Base-by-base conservation (phyloP, 1,140 invertebrate genomes). In the Trachymyrmex cornetzi region DNA sequence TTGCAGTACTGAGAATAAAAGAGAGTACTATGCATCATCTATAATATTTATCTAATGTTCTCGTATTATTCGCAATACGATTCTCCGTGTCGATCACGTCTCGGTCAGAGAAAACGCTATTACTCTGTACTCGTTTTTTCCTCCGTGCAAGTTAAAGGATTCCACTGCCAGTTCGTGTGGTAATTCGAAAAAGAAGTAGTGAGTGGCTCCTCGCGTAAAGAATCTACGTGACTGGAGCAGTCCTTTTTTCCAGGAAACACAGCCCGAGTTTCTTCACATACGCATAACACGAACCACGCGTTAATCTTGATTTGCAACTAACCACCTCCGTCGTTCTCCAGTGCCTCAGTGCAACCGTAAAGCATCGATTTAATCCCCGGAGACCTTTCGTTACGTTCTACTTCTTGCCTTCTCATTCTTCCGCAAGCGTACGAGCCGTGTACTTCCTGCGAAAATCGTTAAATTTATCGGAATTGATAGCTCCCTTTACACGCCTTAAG, bases 201-300 rank as follows among this genome's bases (percentile, higher is more conserved):
- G 86, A 90, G 90, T 91, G 71, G 79, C 64, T 88, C 50, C 67
- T 79, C 88, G 88, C 91, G 91, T 91, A 90, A 91, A 91, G 82
- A 91, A 85, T 64, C 82, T 87, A 91, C 91, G 91, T 91, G 91
- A 91, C 86, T 71, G 38, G 61, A 55, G 38, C 48, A 22, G 61
- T 63, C 59, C 64, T 80, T 67, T 66, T 84, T 80, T 53, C 19
- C 22, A 11, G 6, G 53, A 50, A 24, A 77, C 67, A 71, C 57
- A 53, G 22, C 30, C 30, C 61, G 53, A 81, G 64, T 72, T 91
- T 72, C 63, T 38, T 81, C 74, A 77, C 38, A 88, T 80, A 91
- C 87, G 90, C 89, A 85, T 64, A 80, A 81, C 90, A 90, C 90
- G 89, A 88, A 80, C 63, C 64, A 59, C 64, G 63, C 87, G 85